Evolutionary conservation across 2,888 invertebrate species (phyloP), one percentile per base, ranked within the genome.

Genomic region (Phytoseiulus persimilis): DNA sequence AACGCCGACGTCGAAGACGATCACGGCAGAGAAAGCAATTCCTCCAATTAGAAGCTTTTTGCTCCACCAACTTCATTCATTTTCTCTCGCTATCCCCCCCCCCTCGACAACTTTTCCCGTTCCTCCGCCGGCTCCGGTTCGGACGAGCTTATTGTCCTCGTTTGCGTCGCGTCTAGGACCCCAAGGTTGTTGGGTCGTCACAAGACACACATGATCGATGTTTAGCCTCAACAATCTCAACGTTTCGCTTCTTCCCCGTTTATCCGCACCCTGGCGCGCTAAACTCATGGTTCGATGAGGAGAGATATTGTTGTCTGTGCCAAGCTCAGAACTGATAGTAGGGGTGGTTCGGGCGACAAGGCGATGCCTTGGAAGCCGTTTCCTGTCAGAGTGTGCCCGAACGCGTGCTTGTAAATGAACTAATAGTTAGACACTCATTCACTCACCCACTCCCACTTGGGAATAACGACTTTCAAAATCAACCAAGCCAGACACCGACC

Each of bases 381-480:
- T 65, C 65, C 65, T 65, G 65, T 65, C 65, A 23, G 65, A 23
- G 65, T 65, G 65, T 11, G 65, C 5, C 65, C 65, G 65, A 2
- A 23, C 65, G 65, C 65, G 65, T 65, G 14, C 18, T 23, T 28
- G 23, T 65, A 65, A 65, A 65, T 65, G 65, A 65, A 65, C 65
- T 65, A 65, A 65, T 65, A 65, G 65, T 65, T 65, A 65, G 65
- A 65, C 18, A 65, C 65, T 65, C 65, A 65, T 65, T 65, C 65
- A 65, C 65, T 65, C 65, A 65, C 65, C 65, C 65, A 65, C 65
- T 65, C 65, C 65, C 65, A 65, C 65, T 65, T 65, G 65, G 65
- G 65, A 65, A 65, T 65, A 65, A 65, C 65, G 65, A 65, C 23
- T 65, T 65, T 65, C 23, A 65, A 65, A 65, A 65, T 65, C 65